Conservation (phyloP, 2,113 vertebrate species). For the Gavialis gangeticus region DNA sequence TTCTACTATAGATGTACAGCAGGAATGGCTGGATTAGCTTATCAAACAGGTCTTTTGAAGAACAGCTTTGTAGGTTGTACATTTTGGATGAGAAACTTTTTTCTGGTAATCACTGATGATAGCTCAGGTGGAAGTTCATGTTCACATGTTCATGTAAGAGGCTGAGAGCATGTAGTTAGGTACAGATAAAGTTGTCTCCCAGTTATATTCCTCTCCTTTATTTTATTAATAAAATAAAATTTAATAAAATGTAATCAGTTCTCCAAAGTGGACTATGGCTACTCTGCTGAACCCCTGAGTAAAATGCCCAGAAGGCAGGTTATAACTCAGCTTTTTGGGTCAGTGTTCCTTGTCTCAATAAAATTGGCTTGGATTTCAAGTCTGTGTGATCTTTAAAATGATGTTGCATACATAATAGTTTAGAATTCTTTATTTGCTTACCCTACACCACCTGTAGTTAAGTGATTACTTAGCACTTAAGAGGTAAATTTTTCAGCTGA, state of each 20-base stretch:
- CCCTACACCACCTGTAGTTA: background rate
- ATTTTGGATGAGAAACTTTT: background rate
- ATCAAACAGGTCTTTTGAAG: background rate
- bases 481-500: background rate
- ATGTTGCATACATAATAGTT: background rate
- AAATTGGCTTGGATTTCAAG: slow-evolving; percentile 8
- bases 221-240: no score
- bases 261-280: no score
- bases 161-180: no score
- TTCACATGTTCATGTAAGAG: background rate
- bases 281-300: no score
- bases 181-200: no score
- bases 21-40: background rate
- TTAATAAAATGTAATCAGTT: no score
- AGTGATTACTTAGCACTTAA: background rate
- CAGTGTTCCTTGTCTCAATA: background rate
- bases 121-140: background rate
- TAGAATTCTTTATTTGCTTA: slow-evolving; percentile 8
- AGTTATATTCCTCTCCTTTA: no score
- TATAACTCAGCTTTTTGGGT: background rate
- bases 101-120: background rate
- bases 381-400: background rate
- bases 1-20: background rate
- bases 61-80: background rate
- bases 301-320: background rate